Base-by-base conservation (phyloP, 1,140 invertebrate species). In the Schlechtendalia chinensis region DNA sequence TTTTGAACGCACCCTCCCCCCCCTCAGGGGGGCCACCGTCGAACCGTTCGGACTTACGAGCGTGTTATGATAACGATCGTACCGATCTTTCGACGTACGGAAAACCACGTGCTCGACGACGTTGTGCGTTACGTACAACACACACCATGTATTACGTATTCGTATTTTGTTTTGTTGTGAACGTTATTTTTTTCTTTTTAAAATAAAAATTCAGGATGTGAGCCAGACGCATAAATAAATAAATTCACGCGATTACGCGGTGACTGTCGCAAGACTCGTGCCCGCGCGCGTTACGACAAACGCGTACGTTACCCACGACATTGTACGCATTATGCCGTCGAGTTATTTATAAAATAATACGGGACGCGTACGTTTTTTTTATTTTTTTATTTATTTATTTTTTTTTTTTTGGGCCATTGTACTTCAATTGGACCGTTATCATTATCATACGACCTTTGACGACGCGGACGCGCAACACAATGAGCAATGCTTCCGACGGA, bases 221-320 rank as follows among this genome's bases (percentile, higher is more conserved):
- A 69, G 22, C 67, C 67, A 69, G 67, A 69, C 67, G 67, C 67
- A 69, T 69, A 69, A 27, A 69, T 69, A 69, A 69, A 69, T 69
- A 69, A 69, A 50, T 69, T 50, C 16, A 50, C 17, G 5, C 2
- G 47, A 69, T 69, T 69, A 69, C 39, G 47, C 6, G 32, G 29
- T 1, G 22, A 69, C 67, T 32, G 45, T 69, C 22, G 39, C 39
- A 24, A 39, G 63, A 69, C 39, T 47, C 65, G 65, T 50, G 45
- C 39, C 5, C 39, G 39, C 32, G 65, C 12, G 16, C 27, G 50
- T 69, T 69, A 50, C n/a, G 24, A 27, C 24, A 59, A n/a, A n/a
- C n/a, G n/a, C n/a, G n/a, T n/a, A n/a, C n/a, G n/a, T n/a, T n/a
- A n/a, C 5, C 8, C 22, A 67, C 45, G 19, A 45, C 47, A n/a